Evolutionary conservation across 2,797 vertebrate genomes (phyloP).

Genomic region (Notolabrus celidotus): DNA sequence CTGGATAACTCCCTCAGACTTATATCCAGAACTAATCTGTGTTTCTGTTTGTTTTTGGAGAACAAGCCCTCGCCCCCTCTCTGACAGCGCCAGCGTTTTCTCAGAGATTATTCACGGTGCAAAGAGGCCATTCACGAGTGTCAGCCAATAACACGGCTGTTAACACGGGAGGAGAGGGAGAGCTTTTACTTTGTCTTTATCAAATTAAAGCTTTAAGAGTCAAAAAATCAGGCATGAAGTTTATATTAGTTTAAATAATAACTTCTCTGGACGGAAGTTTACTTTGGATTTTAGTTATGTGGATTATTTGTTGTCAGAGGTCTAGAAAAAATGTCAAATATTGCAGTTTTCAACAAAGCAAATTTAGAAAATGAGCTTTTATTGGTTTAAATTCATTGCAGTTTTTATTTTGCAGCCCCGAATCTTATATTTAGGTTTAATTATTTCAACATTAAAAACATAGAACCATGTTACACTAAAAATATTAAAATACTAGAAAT

Average conservation of each 20-base stretch:
- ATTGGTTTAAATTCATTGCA: too few species aligned
- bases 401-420: too few species aligned
- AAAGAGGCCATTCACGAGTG: slow-evolving; percentile 7
- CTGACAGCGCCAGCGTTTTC: slow-evolving; percentile 46
- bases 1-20: slow-evolving; percentile 53
- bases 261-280: too few species aligned
- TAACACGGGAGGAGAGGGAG: background rate
- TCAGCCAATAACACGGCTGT: slow-evolving; percentile 31
- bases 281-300: too few species aligned
- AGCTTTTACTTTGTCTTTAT: background rate
- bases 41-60: slow-evolving; percentile 56
- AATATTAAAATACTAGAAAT: too few species aligned
- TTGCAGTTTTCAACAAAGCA: too few species aligned
- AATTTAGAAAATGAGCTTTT: too few species aligned
- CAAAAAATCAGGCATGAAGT: slow-evolving; percentile 3
- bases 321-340: too few species aligned
- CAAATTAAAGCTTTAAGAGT: slow-evolving; percentile 15
- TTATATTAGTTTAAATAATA: background rate
- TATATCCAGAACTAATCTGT: slow-evolving; percentile 57
- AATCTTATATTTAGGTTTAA: too few species aligned
- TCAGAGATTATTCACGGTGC: slow-evolving; percentile 28
- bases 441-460: too few species aligned
- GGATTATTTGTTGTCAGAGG: too few species aligned
- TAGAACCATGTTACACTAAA: too few species aligned
- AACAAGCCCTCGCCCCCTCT: slow-evolving; percentile 40